These are phyloP conservation scores for Oncorhynchus kisutch DNA, from an alignment of 2,113 vertebrate genomes.

Conservation along the genomic window DNA sequence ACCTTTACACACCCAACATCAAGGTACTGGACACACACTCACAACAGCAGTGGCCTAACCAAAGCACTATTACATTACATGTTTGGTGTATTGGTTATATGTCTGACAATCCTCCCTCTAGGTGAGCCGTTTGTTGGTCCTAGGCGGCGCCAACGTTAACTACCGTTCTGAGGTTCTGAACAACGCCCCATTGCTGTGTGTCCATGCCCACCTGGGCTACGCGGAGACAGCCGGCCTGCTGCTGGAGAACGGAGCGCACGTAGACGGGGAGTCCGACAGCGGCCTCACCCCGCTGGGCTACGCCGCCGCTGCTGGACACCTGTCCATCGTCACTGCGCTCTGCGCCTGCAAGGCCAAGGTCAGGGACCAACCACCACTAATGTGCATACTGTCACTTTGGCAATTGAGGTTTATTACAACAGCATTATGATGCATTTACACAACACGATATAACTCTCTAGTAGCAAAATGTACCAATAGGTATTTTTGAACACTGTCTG, in stretches of 20 bases:
- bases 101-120: slow-evolving; percentile 43
- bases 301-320: slow-evolving; percentile 86
- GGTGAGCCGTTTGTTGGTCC: slow-evolving; percentile 94
- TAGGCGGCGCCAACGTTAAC: slow-evolving; percentile 94
- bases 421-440: background rate
- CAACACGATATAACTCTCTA: background rate
- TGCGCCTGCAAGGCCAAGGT: slow-evolving; percentile 91
- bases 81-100: no score
- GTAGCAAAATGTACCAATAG: no score
- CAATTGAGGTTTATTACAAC: no score
- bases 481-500: background rate
- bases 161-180: slow-evolving; percentile 95
- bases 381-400: background rate
- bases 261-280: slow-evolving; percentile 87
- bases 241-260: slow-evolving; percentile 87
- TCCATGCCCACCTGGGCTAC: slow-evolving; percentile 93
- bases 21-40: slow-evolving; percentile 76
- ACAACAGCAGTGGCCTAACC: slow-evolving; percentile 85
- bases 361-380: background rate
- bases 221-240: slow-evolving; percentile 94
- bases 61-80: slow-evolving; percentile 74
- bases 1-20: slow-evolving; percentile 98
- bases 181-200: slow-evolving; percentile 93
- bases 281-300: slow-evolving; percentile 92
- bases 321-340: slow-evolving; percentile 87